Base-by-base conservation (phyloP, 1,140 invertebrate genomes). In the Mylabris phalerata region DNA sequence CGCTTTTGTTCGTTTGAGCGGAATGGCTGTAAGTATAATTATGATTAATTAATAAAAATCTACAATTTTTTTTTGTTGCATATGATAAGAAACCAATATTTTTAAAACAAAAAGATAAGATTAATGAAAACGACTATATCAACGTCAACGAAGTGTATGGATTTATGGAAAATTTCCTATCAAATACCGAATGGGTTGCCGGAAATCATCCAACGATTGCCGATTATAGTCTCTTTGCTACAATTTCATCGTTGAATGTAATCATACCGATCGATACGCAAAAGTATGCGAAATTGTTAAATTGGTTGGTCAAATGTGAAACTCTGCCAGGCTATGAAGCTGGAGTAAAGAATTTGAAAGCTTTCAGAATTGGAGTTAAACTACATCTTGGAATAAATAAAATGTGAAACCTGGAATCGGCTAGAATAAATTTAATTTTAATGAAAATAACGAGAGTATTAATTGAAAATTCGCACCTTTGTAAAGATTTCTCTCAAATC, bases 171-270 rank as follows among this genome's bases (percentile, higher is more conserved):
- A 42, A 3, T 6, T 68, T 64, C 46, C 57, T 77, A 7, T 59
- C 71, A 1, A 63, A 49, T 0, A 62, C 42, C 4, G 47, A 60
- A 27, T 42, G 41, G 41, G 10, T 71, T 10, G 73, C 71, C 9
- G 75, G 75, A 6, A 63, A 75, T 10, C 54, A 69, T 19, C 56
- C 81, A 10, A 80, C 80, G 4, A 74, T 82, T 40, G 81, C 80
- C 11, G 80, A 77, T 61, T 73, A 74, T 50, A 63, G 67, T 26
- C 66, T 76, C 4, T 59, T 66, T 3, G 59, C 63, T 5, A 67
- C 66, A 42, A 42, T 42, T n/a, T 7, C 41, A 9, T 9, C 41
- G 0, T 42, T 42, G 11, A 42, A 42, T 10, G 4, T 9, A 3
- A 9, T 42, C 3, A 11, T 42, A 42, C 41, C 41, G 10, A 10